Base-by-base conservation (phyloP, 2,113 vertebrate genomes). In the Rhineura floridana region DNA sequence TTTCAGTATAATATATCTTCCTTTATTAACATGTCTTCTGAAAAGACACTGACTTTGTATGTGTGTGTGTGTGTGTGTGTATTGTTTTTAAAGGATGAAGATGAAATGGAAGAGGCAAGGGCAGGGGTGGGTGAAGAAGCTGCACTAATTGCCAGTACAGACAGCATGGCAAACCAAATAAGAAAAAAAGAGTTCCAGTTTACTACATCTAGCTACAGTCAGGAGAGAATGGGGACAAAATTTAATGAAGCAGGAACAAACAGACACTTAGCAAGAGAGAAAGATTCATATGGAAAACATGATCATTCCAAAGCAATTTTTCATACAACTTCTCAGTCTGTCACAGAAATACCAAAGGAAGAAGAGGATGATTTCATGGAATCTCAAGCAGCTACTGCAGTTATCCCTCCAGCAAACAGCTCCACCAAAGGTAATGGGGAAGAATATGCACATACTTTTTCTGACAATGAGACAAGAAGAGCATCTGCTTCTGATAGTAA, bases 71-170 rank as follows among this genome's bases (percentile, higher is more conserved):
- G 90, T 93, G 87, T 79, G 19, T 21, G 78, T 70, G 83, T 92
- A 46, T 95, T 92, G 88, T 95, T 96, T 96, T 89, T 89, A 87
- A 95, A 97, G 97, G 96, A 96, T 84, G 96, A 96, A 95, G 95
- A 94, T 89, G 93, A 95, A 84, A 94, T 91, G 86, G 95, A 93
- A 88, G 91, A 94, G 92, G n/a, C 87, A 89, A 87, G 93, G 91
- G 42, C 87, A 91, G 87, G 94, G 7, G 84, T 82, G 73, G 92
- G 94, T 92, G 95, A 93, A 93, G 96, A 95, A 79, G 90, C n/a
- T 88, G 36, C 77, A 87, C 89, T 95, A 82, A 90, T 94, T 91
- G 91, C 95, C 87, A 93, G 91, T 76, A 95, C 91, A 96, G 95
- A 95, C 33, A 95, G 93, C 92, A 78, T 70, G 85, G 83, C 95